A percentile compares a stretch with the other conserved stretches of the same genome.
Conservation (phyloP, 2,888 invertebrate genomes). For the Meteorus cinctellus region DNA sequence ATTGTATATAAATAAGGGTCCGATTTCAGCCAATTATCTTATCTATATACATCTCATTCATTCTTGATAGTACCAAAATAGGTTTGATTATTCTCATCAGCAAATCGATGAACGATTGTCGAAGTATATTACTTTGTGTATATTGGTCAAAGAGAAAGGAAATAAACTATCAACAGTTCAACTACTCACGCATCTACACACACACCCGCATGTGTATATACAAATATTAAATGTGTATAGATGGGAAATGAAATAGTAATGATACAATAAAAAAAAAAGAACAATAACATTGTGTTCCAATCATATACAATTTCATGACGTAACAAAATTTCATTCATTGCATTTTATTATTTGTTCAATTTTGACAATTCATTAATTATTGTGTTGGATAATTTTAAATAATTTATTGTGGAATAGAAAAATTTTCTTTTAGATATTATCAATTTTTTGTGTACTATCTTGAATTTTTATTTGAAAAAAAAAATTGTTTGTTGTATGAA, state of each 20-base stretch:
- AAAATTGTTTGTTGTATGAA: too few relatives aligned
- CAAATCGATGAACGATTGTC: conserved; percentile 16
- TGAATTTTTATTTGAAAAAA: too few relatives aligned
- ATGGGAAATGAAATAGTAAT: background rate
- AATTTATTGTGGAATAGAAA: too few relatives aligned
- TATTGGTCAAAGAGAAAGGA: conserved; percentile 32
- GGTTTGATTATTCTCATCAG: conserved; percentile 20
- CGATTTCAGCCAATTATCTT: conserved; percentile 42
- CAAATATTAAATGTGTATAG: background rate
- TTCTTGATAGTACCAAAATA: conserved; percentile 24
- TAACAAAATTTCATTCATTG: background rate
- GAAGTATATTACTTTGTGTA: conserved; percentile 1
- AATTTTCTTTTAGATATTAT: too few relatives aligned
- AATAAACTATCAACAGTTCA: conserved; percentile 2
- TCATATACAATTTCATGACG: too few relatives aligned
- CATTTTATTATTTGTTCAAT: background rate
- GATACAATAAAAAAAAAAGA: background rate
- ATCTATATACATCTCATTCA: conserved; percentile 31
- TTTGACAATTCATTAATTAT: too few relatives aligned
- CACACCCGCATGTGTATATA: background rate
- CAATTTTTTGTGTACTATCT: too few relatives aligned
- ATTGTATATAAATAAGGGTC: conserved; percentile 35
- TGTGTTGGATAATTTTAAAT: too few relatives aligned
- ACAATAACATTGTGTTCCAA: too few relatives aligned
- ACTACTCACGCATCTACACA: background rate